Percentiles rank a stretch among this genome's conserved stretches.
These are phyloP conservation scores for Cyanoderma ruficeps DNA, from an alignment of 2,113 vertebrate genomes.

Conservation along the genomic window DNA sequence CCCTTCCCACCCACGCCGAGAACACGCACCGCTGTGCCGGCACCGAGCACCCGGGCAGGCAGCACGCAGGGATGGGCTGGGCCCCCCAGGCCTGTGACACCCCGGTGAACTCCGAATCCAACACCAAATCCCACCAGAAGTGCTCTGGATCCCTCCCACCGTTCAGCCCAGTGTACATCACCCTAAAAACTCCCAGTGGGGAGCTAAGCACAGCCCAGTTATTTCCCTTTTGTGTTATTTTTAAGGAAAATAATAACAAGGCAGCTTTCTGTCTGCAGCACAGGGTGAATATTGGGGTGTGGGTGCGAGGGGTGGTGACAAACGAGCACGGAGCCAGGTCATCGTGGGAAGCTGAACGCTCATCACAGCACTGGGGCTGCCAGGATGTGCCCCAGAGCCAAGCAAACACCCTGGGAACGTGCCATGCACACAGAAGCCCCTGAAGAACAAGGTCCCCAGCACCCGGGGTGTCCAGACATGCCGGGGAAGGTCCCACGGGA, in stretches of 20 bases:
- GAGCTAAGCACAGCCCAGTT: constrained; percentile 47
- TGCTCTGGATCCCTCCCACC: neutral
- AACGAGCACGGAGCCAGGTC: accelerated
- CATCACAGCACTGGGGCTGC: neutral
- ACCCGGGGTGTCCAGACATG: neutral
- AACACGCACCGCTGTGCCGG: accelerated
- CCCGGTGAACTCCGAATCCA: neutral
- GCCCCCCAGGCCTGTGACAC: neutral
- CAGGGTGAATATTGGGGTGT: constrained; percentile 35
- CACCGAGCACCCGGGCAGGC: neutral
- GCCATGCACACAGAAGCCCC: neutral
- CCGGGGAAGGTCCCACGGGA: neutral
- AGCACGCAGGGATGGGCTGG: neutral
- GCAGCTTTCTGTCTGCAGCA: constrained; percentile 45
- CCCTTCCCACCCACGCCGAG: constrained; percentile 1
- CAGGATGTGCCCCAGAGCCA: neutral
- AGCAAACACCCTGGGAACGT: neutral
- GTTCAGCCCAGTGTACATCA: neutral
- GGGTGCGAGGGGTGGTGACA: neutral
- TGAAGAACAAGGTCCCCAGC: neutral
- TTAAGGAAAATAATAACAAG: neutral
- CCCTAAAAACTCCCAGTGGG: constrained; percentile 50
- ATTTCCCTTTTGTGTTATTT: constrained; percentile 53
- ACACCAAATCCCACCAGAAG: constrained; percentile 34
- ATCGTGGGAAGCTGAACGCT: accelerated